Evolutionary conservation across 2,888 invertebrate species (phyloP), one percentile per base, ranked within the genome.

Genomic region (Melipona beecheii): DNA sequence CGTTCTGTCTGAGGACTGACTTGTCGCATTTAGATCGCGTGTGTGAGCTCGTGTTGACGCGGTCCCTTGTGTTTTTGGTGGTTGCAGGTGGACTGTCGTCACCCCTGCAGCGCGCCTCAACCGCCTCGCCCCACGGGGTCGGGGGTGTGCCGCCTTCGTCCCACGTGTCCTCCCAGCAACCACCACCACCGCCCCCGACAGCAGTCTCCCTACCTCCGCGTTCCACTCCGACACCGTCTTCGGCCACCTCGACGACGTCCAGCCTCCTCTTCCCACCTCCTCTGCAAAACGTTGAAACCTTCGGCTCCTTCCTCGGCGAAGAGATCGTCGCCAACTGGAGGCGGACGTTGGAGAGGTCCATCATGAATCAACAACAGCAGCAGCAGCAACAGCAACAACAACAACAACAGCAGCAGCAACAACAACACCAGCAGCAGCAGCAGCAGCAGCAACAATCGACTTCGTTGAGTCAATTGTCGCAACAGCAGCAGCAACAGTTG

Each of bases 321-420:
- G 97, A 97, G 95, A 97, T 98, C 94, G 97, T 97, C 94, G 96
- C 96, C 92, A 96, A 97, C 94, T 97, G 97, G 97, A 96, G 97
- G 93, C 96, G 97, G 91, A 96, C 96, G 91, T 95, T 97, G 93
- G 97, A 97, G 93, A 92, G 94, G 88, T 93, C 94, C 86, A 93
- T 94, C 92, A 93, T 94, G 91, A 93, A 90, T 87, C 93, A 93
- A 88, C 94, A 93, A 83, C 93, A 93, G 70, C 93, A 93, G 4
- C 93, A 93, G 11, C 92, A 91, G 4, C 91, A 90, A 4, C 90
- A 91, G 15, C 90, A 90, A n/a, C 91, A 90, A 6, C 93, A 93
- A 2, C 93, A 93, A 6, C 92, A 92, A 0, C 92, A 91, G 4
- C 91, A 90, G 4, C 91, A 91, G 4, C 91, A 86, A 11, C 91